Conservation (phyloP, 2,113 vertebrate genomes). For the Heterochromis multidens region DNA sequence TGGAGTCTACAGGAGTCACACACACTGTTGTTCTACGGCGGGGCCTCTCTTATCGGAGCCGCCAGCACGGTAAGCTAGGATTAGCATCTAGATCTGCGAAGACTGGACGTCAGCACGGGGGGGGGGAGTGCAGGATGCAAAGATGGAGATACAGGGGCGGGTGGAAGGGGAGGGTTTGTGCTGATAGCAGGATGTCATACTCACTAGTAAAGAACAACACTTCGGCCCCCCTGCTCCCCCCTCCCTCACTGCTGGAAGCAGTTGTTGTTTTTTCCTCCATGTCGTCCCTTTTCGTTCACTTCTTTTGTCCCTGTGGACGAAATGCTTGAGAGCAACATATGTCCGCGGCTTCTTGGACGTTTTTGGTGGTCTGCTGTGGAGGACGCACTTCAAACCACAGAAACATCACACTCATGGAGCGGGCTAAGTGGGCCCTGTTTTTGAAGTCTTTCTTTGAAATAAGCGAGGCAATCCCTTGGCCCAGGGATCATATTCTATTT, state of each 20-base stretch:
- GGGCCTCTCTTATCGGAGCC: conserved; percentile 75
- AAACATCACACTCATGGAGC: conserved; percentile 69
- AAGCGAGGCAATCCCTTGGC: conserved; percentile 82
- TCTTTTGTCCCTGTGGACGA: conserved; percentile 46
- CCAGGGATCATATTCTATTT: conserved; percentile 85
- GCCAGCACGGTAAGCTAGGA: conserved; percentile 79
- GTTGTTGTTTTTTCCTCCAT: not conserved
- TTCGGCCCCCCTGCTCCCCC: conserved; percentile 16
- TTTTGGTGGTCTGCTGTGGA: conserved; percentile 74
- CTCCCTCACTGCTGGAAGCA: not conserved
- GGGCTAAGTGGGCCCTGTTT: conserved; percentile 74
- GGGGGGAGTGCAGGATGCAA: conserved; percentile 47
- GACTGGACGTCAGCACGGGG: conserved; percentile 70
- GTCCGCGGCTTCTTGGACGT: conserved; percentile 49
- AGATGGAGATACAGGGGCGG: conserved; percentile 40
- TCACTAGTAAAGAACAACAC: conserved; percentile 16
- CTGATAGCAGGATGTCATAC: conserved; percentile 27
- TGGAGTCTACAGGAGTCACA: conserved; percentile 63
- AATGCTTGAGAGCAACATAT: conserved; percentile 48
- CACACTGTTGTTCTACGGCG: conserved; percentile 53
- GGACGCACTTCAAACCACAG: conserved; percentile 63
- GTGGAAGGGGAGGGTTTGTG: conserved; percentile 14
- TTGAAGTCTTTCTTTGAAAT: conserved; percentile 83
- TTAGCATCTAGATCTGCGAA: conserved; percentile 80
- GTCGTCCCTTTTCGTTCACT: not conserved